phyloP scores from a whole-genome alignment of 2,113 vertebrate species.

The Pollachius pollachius region DNA sequence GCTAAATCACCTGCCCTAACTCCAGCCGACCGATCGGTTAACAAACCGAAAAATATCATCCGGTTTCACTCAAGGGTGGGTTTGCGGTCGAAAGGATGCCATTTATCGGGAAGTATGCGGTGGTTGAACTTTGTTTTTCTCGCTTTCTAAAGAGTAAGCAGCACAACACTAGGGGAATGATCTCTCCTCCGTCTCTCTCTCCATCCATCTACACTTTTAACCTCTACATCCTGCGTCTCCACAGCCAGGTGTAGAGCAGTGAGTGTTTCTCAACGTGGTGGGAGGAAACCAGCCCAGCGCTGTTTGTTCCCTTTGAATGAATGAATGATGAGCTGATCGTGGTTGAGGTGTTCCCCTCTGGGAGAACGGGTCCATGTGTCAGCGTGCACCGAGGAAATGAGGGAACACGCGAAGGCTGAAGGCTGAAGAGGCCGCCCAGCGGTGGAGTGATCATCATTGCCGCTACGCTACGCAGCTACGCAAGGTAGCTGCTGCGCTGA shows the following conservation, averaged over 20 bases:
- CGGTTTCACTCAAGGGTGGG: too few relatives aligned
- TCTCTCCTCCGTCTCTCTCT: not conserved
- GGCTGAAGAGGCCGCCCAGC: slow-evolving; percentile 12
- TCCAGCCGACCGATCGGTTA: too few relatives aligned
- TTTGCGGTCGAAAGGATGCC: too few relatives aligned
- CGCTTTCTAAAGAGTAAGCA: too few relatives aligned
- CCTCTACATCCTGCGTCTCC: not conserved
- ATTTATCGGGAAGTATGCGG: too few relatives aligned
- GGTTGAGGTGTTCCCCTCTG: slow-evolving; percentile 28
- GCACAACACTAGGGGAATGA: too few relatives aligned
- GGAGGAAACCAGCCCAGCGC: slow-evolving; percentile 25
- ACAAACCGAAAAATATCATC: too few relatives aligned
- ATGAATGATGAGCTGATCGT: slow-evolving; percentile 5
- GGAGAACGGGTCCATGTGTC: slow-evolving; percentile 33
- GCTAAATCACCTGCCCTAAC: too few relatives aligned
- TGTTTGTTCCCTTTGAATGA: slow-evolving; percentile 38
- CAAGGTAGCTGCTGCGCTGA: too few relatives aligned
- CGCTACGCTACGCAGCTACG: too few relatives aligned
- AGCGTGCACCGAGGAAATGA: slow-evolving; percentile 17
- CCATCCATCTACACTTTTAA: not conserved
- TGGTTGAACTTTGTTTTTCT: too few relatives aligned
- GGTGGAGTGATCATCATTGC: too few relatives aligned
- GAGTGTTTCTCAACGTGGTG: slow-evolving; percentile 34
- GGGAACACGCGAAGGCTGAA: slow-evolving; percentile 4
- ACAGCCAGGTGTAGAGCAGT: not conserved